Base-by-base conservation (phyloP, 35 echinoderm and acorn worm genomes). In the Diadema setosum region DNA sequence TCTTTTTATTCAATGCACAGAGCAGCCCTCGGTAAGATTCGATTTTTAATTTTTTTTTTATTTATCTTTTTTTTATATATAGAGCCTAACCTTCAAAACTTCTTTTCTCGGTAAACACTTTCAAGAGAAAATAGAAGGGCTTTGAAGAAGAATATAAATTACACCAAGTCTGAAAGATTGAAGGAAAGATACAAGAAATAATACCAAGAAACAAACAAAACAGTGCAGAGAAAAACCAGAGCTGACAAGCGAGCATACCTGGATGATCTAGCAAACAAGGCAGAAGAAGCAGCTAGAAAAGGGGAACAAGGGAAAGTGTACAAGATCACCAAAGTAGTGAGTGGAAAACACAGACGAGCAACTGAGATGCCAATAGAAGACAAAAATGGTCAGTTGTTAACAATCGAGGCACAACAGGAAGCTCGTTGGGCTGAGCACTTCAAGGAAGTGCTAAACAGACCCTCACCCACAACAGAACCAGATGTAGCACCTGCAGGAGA, bases 151-250 rank as follows among this genome's bases (percentile, higher is more conserved):
- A 11, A 75, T 2, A 82, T 75, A 2, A 45, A 83, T 25, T 20
- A 83, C 9, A 45, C 89, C 70, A 84, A 83, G 18, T 91, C 81
- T 36, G 34, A 18, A 37, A 56, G 89, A 34, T 74, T 91, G 12
- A 84, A 91, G 60, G n/a, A 91, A 58, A 70, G 59, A 17, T 18
- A 70, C 5, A 45, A 39, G 25, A 17, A 23, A 32, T 48, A 84
- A 65, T 84, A 91, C 65, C 42, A 48, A 58, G 60, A 65, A 15
- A 17, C 60, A 27, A 65, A 65, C 42, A 17, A 76, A 39, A 39
- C 30, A 16, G 24, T 44, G 35, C 42, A 31, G 43, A 67, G 0
- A 15, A 65, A 65, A 24, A 26, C 60, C 8, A 65, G 60, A 5
- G 25, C 60, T 25, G 23, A 65, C 60, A 65, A 65, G 35, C 1